These are phyloP conservation scores for Hydraecia micacea DNA, from an alignment of 2,888 invertebrate genomes.

Conservation along the genomic window DNA sequence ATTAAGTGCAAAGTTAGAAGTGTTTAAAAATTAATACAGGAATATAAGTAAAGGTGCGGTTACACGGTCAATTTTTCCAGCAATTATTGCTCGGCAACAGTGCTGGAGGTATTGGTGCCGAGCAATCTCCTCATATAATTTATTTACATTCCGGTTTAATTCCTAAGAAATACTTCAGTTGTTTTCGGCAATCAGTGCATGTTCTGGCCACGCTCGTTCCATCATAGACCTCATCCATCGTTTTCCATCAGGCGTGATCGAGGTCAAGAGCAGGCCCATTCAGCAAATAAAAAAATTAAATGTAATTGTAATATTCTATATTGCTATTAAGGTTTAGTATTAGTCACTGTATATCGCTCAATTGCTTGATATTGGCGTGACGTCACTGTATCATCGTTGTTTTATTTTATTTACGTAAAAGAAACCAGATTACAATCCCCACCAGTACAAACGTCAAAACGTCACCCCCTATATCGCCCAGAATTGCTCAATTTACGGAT, in stretches of 20 bases:
- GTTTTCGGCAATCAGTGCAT: not conserved
- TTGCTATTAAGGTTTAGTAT: not conserved
- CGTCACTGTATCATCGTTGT: too few species aligned
- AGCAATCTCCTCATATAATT: not conserved
- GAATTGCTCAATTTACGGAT: not conserved
- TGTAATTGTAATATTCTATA: not conserved
- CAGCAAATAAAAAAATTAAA: not conserved
- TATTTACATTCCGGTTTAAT: not conserved
- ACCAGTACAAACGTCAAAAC: too few species aligned
- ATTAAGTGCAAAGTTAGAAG: constrained; percentile 56
- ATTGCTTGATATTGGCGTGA: not conserved
- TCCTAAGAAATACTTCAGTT: not conserved
- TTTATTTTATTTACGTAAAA: too few species aligned
- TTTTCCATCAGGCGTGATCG: not conserved
- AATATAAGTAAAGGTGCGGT: not conserved
- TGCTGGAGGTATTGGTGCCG: not conserved
- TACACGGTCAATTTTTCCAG: not conserved
- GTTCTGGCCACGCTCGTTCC: not conserved
- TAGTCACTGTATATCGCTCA: not conserved
- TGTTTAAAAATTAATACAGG: constrained; percentile 62
- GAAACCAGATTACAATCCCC: too few species aligned
- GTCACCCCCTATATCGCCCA: not conserved
- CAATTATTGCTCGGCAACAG: not conserved
- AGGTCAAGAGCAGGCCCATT: not conserved
- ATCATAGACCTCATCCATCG: not conserved